Percentiles rank a stretch among this genome's conserved stretches.
These are phyloP conservation scores for Callosobruchus maculatus DNA, from an alignment of 2,888 invertebrate genomes.

Conservation along the genomic window DNA sequence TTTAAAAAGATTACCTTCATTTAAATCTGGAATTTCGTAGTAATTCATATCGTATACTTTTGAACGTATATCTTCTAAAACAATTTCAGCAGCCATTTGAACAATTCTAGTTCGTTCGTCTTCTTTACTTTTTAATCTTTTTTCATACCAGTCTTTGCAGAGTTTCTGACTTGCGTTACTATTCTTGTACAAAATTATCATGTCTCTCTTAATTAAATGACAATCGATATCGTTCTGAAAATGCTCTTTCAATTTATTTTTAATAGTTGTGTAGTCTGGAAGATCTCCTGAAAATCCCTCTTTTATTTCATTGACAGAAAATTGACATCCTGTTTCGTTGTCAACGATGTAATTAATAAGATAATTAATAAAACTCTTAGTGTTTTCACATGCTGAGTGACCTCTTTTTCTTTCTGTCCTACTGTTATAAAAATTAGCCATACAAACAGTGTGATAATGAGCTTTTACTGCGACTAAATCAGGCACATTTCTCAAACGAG, in stretches of 20 bases:
- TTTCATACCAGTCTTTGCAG: conserved; percentile 31
- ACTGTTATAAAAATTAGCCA: conserved; percentile 26
- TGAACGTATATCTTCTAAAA: conserved; percentile 31
- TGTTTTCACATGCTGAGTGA: conserved; percentile 28
- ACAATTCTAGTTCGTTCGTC: conserved; percentile 34
- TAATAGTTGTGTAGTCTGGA: conserved; percentile 9
- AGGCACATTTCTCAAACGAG: conserved; percentile 24
- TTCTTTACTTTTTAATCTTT: conserved; percentile 27
- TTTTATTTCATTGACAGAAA: conserved; percentile 3
- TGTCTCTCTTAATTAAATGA: conserved; percentile 28
- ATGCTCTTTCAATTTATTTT: conserved; percentile 21
- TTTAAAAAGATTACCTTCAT: conserved; percentile 25
- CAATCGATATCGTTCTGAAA: conserved; percentile 28
- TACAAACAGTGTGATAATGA: conserved; percentile 30
- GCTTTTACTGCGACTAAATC: conserved; percentile 27
- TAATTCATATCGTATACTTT: conserved; percentile 7
- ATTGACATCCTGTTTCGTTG: background rate
- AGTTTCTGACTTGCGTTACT: conserved; percentile 28
- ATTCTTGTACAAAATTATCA: conserved; percentile 24
- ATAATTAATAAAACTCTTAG: conserved; percentile 26
- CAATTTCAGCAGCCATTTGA: conserved; percentile 34
- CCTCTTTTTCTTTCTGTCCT: conserved; percentile 26
- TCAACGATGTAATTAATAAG: conserved; percentile 19
- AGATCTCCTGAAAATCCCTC: conserved; percentile 3
- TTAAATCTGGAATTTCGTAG: conserved; percentile 25